These are phyloP conservation scores for Luffia ferchaultella DNA, from an alignment of 2,888 invertebrate genomes.

Conservation along the genomic window DNA sequence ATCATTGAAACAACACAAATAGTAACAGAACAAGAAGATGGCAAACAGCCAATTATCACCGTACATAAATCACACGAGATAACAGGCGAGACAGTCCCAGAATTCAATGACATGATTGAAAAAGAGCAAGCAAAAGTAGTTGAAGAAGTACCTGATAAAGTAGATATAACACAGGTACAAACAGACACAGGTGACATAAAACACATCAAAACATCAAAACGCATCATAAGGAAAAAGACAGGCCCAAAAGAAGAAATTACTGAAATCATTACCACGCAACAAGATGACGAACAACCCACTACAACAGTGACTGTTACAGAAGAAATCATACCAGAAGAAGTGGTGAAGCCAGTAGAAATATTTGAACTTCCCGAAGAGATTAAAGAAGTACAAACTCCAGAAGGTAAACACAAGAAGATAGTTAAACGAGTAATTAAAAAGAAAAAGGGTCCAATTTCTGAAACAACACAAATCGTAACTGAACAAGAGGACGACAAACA, in stretches of 20 bases:
- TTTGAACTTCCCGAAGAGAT: no score
- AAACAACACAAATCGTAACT: constrained; percentile 34
- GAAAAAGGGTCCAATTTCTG: constrained; percentile 20
- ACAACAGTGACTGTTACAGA: constrained; percentile 20
- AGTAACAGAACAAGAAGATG: constrained; percentile 42
- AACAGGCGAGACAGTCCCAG: constrained; percentile 5
- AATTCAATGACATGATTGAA: background rate
- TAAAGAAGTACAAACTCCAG: constrained; percentile 25
- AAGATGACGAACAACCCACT: constrained; percentile 23
- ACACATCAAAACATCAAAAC: constrained; percentile 21
- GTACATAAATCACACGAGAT: constrained; percentile 25
- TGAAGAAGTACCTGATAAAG: constrained; percentile 34
- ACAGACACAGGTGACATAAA: constrained; percentile 19
- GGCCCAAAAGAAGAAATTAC: constrained; percentile 29
- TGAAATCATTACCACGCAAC: constrained; percentile 28
- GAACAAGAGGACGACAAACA: constrained; percentile 47
- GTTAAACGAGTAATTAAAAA: constrained; percentile 21
- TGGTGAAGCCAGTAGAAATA: no score
- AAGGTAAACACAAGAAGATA: constrained; percentile 17
- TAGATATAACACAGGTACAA: constrained; percentile 26
- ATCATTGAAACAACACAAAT: background rate
- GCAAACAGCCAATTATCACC: constrained; percentile 21
- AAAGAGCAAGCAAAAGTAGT: constrained; percentile 4
- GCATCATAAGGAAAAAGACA: constrained; percentile 26
- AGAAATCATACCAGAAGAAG: constrained; percentile 10